phyloP scores from a whole-genome alignment of 2,113 vertebrate species.

The Furnarius figulus region DNA sequence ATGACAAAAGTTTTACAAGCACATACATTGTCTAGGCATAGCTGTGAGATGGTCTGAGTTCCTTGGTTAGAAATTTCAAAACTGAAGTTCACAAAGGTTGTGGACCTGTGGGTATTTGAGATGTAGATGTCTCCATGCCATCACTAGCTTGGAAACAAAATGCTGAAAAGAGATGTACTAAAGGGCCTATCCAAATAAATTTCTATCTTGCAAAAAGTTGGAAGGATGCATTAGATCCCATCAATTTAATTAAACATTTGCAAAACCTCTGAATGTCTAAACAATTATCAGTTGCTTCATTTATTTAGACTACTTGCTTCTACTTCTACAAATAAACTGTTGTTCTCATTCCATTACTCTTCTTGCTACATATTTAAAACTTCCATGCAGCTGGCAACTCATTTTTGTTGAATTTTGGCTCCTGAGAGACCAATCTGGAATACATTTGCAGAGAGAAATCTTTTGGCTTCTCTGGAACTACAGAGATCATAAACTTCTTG shows the following conservation, averaged over 20 bases:
- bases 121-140: neutral
- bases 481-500: neutral
- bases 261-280: constrained; percentile 29
- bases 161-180: neutral
- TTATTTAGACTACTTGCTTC: constrained; percentile 46
- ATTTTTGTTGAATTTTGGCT: constrained; percentile 19
- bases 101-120: neutral
- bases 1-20: neutral
- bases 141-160: neutral
- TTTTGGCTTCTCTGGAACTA: neutral
- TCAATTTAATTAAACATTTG: constrained; percentile 38
- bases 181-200: neutral
- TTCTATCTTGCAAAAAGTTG: neutral
- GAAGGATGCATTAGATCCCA: neutral
- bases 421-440: neutral
- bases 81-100: neutral
- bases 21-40: neutral
- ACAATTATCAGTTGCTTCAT: constrained; percentile 48
- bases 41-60: neutral
- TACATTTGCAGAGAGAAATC: neutral
- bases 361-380: constrained; percentile 6
- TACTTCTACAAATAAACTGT: constrained; percentile 51
- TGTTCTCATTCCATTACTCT: constrained; percentile 17
- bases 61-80: neutral
- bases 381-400: neutral